These are phyloP conservation scores for Andrena cerasifolii DNA, from an alignment of 1,140 invertebrate species.

Conservation along the genomic window DNA sequence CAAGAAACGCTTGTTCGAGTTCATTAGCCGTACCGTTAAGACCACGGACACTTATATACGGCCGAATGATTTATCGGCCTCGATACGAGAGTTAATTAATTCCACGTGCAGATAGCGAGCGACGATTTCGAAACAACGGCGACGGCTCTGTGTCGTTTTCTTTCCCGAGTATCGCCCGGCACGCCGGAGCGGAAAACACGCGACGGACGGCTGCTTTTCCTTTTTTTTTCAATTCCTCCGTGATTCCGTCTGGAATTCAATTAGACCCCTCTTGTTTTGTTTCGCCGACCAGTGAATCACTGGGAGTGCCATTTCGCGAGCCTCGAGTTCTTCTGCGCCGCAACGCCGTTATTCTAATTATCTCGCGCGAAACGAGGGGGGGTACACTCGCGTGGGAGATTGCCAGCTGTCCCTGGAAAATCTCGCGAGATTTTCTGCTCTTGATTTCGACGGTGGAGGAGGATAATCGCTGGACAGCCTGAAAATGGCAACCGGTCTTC, in stretches of 20 bases:
- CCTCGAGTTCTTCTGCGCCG: too few species aligned
- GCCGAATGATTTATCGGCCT: conserved; percentile 18
- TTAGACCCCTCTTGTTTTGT: not conserved
- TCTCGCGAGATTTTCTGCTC: not conserved
- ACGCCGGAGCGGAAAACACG: not conserved
- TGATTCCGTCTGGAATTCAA: not conserved
- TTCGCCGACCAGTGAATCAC: not conserved
- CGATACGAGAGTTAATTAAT: conserved; percentile 48
- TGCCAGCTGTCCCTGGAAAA: not conserved
- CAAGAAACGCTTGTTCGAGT: conserved; percentile 25
- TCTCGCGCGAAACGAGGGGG: not conserved
- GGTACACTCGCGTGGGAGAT: not conserved
- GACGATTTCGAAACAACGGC: not conserved
- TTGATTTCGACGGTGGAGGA: not conserved
- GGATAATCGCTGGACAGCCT: not conserved
- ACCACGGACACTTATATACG: not conserved
- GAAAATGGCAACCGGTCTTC: conserved; percentile 1
- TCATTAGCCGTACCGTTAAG: conserved; percentile 27
- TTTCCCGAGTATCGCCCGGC: not conserved
- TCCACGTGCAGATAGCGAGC: conserved; percentile 6
- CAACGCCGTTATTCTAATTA: not conserved
- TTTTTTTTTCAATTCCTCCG: too few species aligned
- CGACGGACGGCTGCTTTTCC: not conserved
- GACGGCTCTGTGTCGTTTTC: not conserved
- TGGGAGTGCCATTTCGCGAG: not conserved